Conservation (phyloP, 2,113 vertebrate genomes). For the Pelmatolapia mariae region DNA sequence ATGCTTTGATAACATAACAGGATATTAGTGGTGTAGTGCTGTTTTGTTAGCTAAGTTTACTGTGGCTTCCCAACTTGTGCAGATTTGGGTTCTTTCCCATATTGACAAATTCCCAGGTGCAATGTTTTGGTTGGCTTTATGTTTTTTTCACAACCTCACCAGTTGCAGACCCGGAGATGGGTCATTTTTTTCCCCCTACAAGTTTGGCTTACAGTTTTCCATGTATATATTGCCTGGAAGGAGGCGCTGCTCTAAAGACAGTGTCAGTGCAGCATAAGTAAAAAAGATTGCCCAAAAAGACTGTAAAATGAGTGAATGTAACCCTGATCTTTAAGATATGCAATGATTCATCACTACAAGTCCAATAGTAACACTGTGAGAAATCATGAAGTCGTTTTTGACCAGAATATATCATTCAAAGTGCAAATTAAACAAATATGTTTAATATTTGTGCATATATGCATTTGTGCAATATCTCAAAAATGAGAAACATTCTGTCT, state of each 20-base stretch:
- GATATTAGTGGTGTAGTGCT: not conserved
- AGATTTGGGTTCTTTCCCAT: not conserved
- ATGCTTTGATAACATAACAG: not conserved
- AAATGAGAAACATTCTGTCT: not conserved
- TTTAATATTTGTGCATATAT: not conserved
- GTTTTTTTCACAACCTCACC: not conserved
- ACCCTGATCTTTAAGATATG: not conserved
- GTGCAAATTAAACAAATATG: rapidly evolving
- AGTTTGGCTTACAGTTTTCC: not conserved
- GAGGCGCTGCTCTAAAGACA: not conserved
- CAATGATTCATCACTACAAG: not conserved
- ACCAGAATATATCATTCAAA: not conserved
- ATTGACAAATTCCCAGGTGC: not conserved
- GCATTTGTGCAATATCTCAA: not conserved
- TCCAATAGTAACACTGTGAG: not conserved
- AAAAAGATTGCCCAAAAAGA: not conserved
- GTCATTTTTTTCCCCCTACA: not conserved
- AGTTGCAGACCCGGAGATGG: rapidly evolving
- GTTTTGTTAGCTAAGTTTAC: not conserved
- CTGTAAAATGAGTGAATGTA: not conserved
- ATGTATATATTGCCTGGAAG: not conserved
- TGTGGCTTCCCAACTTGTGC: not conserved
- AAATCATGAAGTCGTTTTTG: not conserved
- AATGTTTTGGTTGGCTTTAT: not conserved
- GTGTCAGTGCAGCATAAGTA: not conserved